phyloP scores from a whole-genome alignment of 2,113 vertebrate genomes.

The Tautogolabrus adspersus region DNA sequence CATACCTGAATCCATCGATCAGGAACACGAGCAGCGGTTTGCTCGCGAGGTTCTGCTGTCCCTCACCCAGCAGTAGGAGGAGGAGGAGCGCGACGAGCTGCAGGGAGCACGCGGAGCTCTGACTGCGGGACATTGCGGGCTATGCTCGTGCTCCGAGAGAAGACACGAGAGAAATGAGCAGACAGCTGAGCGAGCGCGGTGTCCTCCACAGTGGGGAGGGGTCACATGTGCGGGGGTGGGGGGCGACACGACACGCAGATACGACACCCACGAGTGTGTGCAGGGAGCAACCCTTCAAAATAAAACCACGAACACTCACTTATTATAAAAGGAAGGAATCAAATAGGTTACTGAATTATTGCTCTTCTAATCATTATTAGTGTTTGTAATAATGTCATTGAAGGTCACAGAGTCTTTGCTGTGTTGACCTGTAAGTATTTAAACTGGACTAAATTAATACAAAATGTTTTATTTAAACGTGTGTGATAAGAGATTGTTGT shows the following conservation, averaged over 20 bases:
- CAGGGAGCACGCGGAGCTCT: neutral
- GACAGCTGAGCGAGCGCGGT: neutral
- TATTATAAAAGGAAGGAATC: too few relatives aligned
- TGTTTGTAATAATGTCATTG: too few relatives aligned
- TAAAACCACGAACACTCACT: neutral
- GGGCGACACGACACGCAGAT: neutral
- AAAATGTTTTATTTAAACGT: too few relatives aligned
- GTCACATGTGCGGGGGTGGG: neutral
- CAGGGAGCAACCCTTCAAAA: neutral
- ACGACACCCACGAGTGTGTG: neutral
- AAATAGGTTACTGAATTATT: too few relatives aligned
- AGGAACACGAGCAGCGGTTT: slow-evolving; percentile 90
- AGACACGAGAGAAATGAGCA: neutral
- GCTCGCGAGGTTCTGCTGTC: slow-evolving; percentile 3
- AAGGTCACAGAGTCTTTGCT: too few relatives aligned
- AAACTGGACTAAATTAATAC: too few relatives aligned
- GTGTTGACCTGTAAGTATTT: too few relatives aligned
- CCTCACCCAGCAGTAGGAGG: slow-evolving; percentile 10
- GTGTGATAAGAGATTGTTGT: too few relatives aligned
- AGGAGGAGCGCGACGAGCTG: neutral
- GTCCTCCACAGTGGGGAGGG: neutral
- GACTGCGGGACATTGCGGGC: neutral
- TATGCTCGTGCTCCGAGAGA: neutral
- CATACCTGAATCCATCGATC: slow-evolving; percentile 93
- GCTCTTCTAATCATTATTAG: too few relatives aligned